Percentiles rank a stretch among this genome's conserved stretches.
phyloP scores from a whole-genome alignment of 1,140 invertebrate species.

The Rhynchophorus ferrugineus region DNA sequence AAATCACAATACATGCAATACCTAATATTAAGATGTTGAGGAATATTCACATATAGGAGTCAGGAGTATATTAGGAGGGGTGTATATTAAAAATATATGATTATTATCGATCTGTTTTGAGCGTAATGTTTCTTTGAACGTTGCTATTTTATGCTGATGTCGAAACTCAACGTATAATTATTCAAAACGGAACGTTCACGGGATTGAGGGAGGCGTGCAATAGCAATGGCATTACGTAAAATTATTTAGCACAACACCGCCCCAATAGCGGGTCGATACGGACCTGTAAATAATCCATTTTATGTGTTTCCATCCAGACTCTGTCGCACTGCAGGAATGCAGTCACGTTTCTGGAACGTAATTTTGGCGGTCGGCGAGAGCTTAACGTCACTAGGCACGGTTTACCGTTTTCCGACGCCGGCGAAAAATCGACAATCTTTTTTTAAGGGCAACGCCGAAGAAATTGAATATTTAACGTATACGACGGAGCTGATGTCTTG shows the following conservation, averaged over 20 bases:
- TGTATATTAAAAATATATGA: too few relatives aligned
- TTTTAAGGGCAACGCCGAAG: neutral
- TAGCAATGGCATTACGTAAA: neutral
- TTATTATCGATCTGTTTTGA: too few relatives aligned
- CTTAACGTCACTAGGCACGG: neutral
- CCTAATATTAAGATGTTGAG: too few relatives aligned
- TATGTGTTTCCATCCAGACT: neutral
- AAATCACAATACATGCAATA: too few relatives aligned
- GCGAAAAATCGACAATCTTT: neutral
- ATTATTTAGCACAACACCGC: neutral
- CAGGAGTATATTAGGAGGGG: too few relatives aligned
- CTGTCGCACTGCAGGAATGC: conserved; percentile 3
- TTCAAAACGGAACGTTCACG: too few relatives aligned
- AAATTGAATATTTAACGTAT: neutral
- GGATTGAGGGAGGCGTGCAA: too few relatives aligned
- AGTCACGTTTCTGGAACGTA: conserved; percentile 1
- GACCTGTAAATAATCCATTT: neutral
- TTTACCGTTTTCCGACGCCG: neutral
- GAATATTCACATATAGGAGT: too few relatives aligned
- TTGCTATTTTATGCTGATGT: too few relatives aligned
- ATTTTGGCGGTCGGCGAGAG: neutral
- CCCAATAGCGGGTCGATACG: neutral
- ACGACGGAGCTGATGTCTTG: neutral
- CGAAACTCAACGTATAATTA: too few relatives aligned
- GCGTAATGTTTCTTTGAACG: too few relatives aligned